Conservation (phyloP, 2,888 invertebrate species). For the Rhimphoctona megacephalus region DNA sequence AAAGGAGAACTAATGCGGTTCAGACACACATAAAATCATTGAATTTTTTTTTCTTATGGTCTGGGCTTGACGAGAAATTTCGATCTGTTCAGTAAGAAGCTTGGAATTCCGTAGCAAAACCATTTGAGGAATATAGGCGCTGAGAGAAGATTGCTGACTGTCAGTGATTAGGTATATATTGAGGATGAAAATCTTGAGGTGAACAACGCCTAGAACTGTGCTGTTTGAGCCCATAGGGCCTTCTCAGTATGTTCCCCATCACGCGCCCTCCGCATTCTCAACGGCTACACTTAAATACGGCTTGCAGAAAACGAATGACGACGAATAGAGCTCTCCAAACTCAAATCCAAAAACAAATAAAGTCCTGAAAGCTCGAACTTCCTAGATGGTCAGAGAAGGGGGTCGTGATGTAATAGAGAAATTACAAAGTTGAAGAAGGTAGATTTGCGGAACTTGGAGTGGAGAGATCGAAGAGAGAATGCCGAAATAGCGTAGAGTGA, state of each 20-base stretch:
- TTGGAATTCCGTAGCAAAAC: background rate
- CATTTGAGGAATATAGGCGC: background rate
- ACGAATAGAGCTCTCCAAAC: constrained; percentile 26
- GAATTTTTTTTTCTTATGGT: background rate
- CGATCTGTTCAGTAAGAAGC: background rate
- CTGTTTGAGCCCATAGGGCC: background rate
- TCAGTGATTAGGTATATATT: constrained; percentile 1
- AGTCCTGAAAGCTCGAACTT: background rate
- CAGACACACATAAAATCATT: background rate
- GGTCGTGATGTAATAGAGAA: background rate
- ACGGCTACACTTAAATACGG: constrained; percentile 3
- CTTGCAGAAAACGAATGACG: constrained; percentile 36
- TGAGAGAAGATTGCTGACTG: constrained; percentile 36
- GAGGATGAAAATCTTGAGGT: constrained; percentile 44
- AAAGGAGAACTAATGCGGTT: too few relatives aligned
- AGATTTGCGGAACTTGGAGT: background rate
- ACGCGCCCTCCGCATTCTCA: constrained; percentile 16
- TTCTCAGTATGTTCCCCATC: background rate
- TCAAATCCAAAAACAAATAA: constrained; percentile 15
- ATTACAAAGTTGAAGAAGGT: background rate
- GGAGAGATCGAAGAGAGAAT: background rate
- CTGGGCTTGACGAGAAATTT: background rate
- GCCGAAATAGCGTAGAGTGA: background rate
- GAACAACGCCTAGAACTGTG: constrained; percentile 32
- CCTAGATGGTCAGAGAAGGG: background rate